These are phyloP conservation scores for Marisa cornuarietis DNA, from an alignment of 1,140 invertebrate species.

Conservation along the genomic window DNA sequence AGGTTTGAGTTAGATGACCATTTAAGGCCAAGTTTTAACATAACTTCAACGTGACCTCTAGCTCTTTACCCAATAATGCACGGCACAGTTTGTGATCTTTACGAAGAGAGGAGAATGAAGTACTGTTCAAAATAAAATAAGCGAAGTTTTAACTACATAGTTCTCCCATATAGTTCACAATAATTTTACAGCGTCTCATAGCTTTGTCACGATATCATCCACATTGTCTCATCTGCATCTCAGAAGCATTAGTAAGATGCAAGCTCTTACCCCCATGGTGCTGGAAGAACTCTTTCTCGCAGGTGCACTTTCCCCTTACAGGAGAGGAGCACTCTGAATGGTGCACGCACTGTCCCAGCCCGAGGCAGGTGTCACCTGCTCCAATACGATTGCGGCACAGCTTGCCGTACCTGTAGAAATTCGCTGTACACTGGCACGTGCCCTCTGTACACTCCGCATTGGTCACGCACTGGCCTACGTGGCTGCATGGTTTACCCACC, in stretches of 20 bases:
- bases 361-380: slow-evolving; percentile 13
- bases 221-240: too few relatives aligned
- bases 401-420: slow-evolving; percentile 25
- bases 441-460: slow-evolving; percentile 23
- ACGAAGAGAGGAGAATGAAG: too few relatives aligned
- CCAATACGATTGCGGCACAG: slow-evolving; percentile 14
- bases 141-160: too few relatives aligned
- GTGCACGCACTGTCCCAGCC: slow-evolving; percentile 19
- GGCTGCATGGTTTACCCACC: slow-evolving; percentile 19
- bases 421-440: slow-evolving; percentile 14
- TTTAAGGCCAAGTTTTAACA: too few relatives aligned
- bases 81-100: too few relatives aligned
- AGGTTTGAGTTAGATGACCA: too few relatives aligned
- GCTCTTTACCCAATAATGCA: too few relatives aligned
- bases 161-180: too few relatives aligned
- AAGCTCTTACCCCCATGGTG: slow-evolving; percentile 6
- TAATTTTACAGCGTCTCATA: too few relatives aligned
- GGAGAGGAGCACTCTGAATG: slow-evolving; percentile 23
- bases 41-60: too few relatives aligned
- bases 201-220: too few relatives aligned
- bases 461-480: slow-evolving; percentile 18
- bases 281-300: slow-evolving; percentile 18
- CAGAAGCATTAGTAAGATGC: not conserved
- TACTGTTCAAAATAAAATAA: too few relatives aligned
- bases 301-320: slow-evolving; percentile 27